Conservation (phyloP, 2,113 vertebrate genomes). For the Corythornis vintsioides region DNA sequence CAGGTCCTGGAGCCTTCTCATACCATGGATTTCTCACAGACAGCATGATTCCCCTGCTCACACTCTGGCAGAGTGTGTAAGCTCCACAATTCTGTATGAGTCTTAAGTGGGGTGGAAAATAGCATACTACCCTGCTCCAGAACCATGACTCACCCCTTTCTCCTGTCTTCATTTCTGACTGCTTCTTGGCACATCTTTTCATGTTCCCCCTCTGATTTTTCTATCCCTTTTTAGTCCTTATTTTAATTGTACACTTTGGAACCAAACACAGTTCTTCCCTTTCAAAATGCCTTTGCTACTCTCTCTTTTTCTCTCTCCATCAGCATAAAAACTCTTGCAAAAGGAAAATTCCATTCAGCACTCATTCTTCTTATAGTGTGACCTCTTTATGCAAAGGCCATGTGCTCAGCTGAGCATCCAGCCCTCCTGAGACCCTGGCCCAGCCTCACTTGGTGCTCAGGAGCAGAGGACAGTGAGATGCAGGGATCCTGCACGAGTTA, state of each 20-base stretch:
- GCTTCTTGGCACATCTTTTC: neutral
- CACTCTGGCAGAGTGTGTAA: neutral
- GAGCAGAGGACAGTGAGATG: neutral
- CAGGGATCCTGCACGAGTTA: neutral
- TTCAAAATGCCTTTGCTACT: neutral
- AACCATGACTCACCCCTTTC: neutral
- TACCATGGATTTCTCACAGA: neutral
- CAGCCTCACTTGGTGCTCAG: neutral
- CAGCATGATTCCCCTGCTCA: neutral
- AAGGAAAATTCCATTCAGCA: neutral
- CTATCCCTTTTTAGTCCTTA: neutral
- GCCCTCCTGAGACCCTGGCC: neutral
- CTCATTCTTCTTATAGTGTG: neutral
- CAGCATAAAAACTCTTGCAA: neutral
- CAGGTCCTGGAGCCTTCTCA: neutral
- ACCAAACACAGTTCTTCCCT: neutral
- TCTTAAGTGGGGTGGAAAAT: neutral
- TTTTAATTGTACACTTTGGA: neutral
- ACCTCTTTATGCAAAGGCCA: neutral
- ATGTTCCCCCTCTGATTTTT: neutral
- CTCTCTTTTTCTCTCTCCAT: too few relatives aligned
- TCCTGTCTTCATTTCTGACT: neutral
- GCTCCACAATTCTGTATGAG: neutral
- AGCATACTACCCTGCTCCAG: neutral
- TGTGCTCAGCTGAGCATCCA: neutral